Evolutionary conservation across 2,113 vertebrate genomes (phyloP).

Genomic region (Ceyx margarethae): DNA sequence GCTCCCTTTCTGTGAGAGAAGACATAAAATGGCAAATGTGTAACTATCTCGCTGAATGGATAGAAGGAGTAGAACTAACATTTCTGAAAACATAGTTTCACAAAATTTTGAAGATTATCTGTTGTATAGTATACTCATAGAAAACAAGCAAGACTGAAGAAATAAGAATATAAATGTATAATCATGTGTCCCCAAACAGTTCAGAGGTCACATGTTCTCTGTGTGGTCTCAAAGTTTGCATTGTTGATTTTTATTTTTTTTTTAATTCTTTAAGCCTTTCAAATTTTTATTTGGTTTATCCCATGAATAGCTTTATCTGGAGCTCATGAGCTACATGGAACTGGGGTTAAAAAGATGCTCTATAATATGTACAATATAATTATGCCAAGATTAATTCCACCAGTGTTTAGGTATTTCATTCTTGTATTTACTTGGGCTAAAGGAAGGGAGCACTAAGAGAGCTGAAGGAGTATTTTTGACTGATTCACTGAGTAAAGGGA

Average conservation of each 20-base stretch:
- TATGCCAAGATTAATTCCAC: neutral
- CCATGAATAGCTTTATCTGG: neutral
- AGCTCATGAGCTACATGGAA: neutral
- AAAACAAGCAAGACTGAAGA: neutral
- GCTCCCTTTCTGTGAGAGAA: neutral
- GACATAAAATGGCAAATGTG: neutral
- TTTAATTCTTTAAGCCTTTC: neutral
- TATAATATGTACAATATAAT: neutral
- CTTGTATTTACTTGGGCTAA: neutral
- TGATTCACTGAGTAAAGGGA: neutral
- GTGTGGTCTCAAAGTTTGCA: neutral
- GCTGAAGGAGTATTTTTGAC: neutral
- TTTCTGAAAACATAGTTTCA: neutral
- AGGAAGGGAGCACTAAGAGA: neutral
- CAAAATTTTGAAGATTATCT: neutral
- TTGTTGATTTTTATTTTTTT: neutral
- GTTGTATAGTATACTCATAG: neutral
- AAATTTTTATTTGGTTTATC: neutral
- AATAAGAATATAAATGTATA: neutral
- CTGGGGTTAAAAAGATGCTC: neutral
- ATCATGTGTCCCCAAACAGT: neutral
- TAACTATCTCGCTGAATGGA: neutral
- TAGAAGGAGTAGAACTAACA: neutral
- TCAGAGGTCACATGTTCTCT: neutral
- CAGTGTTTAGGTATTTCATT: neutral